Base-by-base conservation (phyloP, 2,888 invertebrate species). In the Oxyteleia sp. region DNA sequence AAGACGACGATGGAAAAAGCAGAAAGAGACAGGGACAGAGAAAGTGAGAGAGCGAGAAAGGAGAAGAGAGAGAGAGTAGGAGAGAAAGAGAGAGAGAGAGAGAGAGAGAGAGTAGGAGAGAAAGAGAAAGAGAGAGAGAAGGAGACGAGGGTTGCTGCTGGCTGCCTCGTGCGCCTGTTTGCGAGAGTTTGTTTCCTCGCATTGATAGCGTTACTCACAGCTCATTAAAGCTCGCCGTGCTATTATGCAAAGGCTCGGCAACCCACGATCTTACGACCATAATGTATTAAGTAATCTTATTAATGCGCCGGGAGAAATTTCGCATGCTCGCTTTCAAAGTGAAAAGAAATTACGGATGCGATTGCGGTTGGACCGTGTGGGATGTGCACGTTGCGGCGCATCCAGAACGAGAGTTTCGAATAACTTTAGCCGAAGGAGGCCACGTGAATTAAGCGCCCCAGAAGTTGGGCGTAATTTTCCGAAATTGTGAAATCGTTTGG, bases 151-250 rank as follows among this genome's bases (percentile, higher is more conserved):
- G 47, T 69, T 69, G 61, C 61, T 18, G 47, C 32, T 10, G 57
- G 66, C 23, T 16, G 66, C 32, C 41, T 55, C 32, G 41, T 55
- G 41, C 45, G 32, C 13, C 55, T 57, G 64, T 63, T 69, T 66
- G 59, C 72, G 75, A 74, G 63, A 74, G 74, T 68, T 69, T 79
- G 79, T 83, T 83, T 75, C 79, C 79, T 79, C 64, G 79, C 79
- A 80, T 75, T 79, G 84, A 79, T 75, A 71, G 71, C 79, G 69
- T 79, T 84, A 75, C 75, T 75, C 75, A 66, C 75, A 75, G 84
- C 75, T 75, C 84, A 80, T 84, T 84, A 84, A 84, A 84, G 75
- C 80, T 71, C 57, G 23, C 71, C 63, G 45, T 53, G 79, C 75
- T 80, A 80, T 84, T 79, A 80, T 80, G 84, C 84, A 84, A 69